Evolutionary conservation across 2,113 vertebrate genomes (phyloP).

Genomic region (Monopterus albus): DNA sequence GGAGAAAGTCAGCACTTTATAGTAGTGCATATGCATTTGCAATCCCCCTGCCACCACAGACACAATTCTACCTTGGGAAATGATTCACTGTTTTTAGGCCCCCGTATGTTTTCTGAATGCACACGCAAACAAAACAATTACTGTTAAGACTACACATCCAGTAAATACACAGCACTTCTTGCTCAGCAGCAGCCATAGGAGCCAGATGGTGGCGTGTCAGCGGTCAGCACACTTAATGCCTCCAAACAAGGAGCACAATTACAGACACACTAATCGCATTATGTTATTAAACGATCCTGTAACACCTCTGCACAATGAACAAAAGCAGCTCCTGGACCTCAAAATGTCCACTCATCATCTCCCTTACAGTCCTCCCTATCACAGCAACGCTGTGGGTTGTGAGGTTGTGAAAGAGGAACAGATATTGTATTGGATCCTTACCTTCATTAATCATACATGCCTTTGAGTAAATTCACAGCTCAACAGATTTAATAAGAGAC

Average conservation of each 20-base stretch:
- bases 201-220: constrained; percentile 24
- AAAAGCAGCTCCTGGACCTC: neutral
- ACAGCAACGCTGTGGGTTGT: constrained; percentile 23
- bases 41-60: constrained; percentile 13
- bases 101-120: constrained; percentile 16
- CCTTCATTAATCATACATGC: constrained; percentile 76
- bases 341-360: constrained; percentile 16
- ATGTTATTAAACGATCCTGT: constrained; percentile 2
- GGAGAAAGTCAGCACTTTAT: constrained; percentile 28
- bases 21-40: neutral
- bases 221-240: neutral
- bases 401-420: constrained; percentile 43
- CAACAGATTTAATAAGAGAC: constrained; percentile 76
- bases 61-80: constrained; percentile 10
- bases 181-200: neutral
- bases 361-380: neutral
- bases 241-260: constrained; percentile 19
- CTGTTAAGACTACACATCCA: neutral
- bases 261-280: neutral
- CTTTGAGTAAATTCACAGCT: constrained; percentile 76
- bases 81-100: constrained; percentile 14
- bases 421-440: constrained; percentile 59
- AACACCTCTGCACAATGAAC: neutral
- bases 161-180: neutral
- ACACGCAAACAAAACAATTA: neutral